Percentiles rank a stretch among this genome's conserved stretches.
Evolutionary conservation across 2,113 vertebrate species (phyloP).

Genomic region (Etheostoma cragini): DNA sequence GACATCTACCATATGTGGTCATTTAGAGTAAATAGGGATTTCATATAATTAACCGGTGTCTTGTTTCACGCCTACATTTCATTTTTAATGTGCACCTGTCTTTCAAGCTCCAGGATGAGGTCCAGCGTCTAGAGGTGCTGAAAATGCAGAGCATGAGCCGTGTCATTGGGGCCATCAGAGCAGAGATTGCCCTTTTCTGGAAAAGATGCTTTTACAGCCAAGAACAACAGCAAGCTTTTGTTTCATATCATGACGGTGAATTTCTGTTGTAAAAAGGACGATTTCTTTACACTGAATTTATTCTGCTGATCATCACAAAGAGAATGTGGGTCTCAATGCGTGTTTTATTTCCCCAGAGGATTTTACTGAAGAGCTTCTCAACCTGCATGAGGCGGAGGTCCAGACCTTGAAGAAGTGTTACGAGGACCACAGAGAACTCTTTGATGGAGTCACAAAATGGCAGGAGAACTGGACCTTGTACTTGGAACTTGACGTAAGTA

Average conservation of each 20-base stretch:
- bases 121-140: constrained; percentile 86
- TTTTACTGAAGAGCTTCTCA: constrained; percentile 88
- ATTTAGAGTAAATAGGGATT: not conserved
- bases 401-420: constrained; percentile 84
- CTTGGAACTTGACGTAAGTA: constrained; percentile 91
- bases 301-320: not conserved
- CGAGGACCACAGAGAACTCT: constrained; percentile 88
- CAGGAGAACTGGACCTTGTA: constrained; percentile 91
- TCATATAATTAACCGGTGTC: constrained; percentile 1
- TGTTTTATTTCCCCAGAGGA: constrained; percentile 77
- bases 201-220: constrained; percentile 90
- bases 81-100: not conserved
- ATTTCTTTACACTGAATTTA: not conserved
- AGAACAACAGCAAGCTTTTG: constrained; percentile 87
- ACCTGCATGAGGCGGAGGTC: constrained; percentile 87
- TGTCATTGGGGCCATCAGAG: constrained; percentile 84
- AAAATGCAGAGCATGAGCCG: constrained; percentile 90
- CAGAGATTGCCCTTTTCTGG: constrained; percentile 88
- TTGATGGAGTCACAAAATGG: constrained; percentile 91
- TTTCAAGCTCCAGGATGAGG: constrained; percentile 87
- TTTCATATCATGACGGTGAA: constrained; percentile 85
- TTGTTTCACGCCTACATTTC: not conserved
- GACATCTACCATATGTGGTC: constrained; percentile 40
- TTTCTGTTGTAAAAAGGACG: not conserved
- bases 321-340: not conserved